A percentile compares a stretch with the other conserved stretches of the same genome.
These are phyloP conservation scores for Tetragonula carbonaria DNA, from an alignment of 2,888 invertebrate species.

Conservation along the genomic window DNA sequence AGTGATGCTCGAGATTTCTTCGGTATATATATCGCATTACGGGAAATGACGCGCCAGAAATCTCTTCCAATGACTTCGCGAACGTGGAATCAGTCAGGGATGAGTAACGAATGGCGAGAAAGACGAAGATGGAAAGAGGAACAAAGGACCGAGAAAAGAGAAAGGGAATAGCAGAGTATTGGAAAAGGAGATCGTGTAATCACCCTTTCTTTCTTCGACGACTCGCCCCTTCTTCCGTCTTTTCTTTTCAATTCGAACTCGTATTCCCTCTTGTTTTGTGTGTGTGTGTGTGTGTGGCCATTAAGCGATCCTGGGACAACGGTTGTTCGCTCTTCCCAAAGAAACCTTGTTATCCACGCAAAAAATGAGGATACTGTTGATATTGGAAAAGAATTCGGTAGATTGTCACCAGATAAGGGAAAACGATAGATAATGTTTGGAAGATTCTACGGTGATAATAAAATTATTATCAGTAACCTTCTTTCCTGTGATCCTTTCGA, in stretches of 20 bases:
- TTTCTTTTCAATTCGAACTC: conserved; percentile 42
- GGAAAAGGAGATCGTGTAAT: conserved; percentile 53
- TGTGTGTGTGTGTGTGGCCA: conserved; percentile 59
- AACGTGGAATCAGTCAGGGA: conserved; percentile 54
- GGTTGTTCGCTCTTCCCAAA: conserved; percentile 25
- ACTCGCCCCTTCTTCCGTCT: conserved; percentile 39
- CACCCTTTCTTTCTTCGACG: conserved; percentile 50
- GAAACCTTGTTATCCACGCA: neutral
- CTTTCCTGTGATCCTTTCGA: neutral
- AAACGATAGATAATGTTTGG: neutral
- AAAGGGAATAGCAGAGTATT: conserved; percentile 32
- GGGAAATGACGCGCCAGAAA: conserved; percentile 82
- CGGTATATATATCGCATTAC: conserved; percentile 79
- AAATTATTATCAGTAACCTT: neutral
- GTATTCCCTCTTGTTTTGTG: conserved; percentile 48
- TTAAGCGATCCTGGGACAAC: conserved; percentile 66
- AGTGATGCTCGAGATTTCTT: conserved; percentile 81
- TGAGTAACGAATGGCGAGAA: conserved; percentile 25
- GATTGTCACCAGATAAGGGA: neutral
- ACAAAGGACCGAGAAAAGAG: conserved; percentile 1
- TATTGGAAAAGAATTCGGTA: neutral
- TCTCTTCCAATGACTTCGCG: conserved; percentile 75
- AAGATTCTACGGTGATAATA: neutral
- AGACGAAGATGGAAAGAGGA: conserved; percentile 37
- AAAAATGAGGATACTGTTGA: neutral